Evolutionary conservation across 2,797 vertebrate species (phyloP).

Genomic region (Meriones psammophilus): DNA sequence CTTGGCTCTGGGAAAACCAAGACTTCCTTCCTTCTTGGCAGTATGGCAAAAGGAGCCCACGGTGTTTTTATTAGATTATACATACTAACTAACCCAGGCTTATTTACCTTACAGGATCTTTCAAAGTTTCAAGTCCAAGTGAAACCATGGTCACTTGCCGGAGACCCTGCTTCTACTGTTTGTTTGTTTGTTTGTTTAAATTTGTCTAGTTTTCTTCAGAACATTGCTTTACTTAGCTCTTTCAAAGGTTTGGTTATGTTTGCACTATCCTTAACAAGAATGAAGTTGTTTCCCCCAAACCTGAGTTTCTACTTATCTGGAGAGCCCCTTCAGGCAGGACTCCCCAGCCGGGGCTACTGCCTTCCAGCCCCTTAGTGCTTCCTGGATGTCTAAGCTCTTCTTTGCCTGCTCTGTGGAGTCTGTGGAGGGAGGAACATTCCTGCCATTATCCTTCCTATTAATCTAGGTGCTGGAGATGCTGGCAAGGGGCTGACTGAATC

Average conservation of each 20-base stretch:
- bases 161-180: not conserved
- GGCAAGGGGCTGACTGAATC: not conserved
- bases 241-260: not conserved
- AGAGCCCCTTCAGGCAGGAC: not conserved
- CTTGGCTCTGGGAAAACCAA: not conserved
- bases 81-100: slow-evolving; percentile 62
- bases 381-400: not conserved
- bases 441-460: too few relatives aligned
- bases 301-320: not conserved
- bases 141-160: slow-evolving; percentile 63
- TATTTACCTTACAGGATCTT: slow-evolving; percentile 77
- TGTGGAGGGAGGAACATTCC: not conserved
- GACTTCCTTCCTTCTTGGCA: slow-evolving; percentile 74
- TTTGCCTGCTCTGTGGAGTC: not conserved
- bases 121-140: slow-evolving; percentile 77
- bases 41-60: slow-evolving; percentile 82
- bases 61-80: slow-evolving; percentile 80
- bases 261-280: not conserved
- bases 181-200: not conserved
- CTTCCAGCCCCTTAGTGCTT: not conserved
- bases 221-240: not conserved
- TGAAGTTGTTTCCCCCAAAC: not conserved
- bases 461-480: not conserved
- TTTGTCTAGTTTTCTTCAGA: slow-evolving; percentile 38
- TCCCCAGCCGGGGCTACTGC: not conserved